Evolutionary conservation across 2,797 vertebrate species (phyloP).

Genomic region (Oreochromis mossambicus): DNA sequence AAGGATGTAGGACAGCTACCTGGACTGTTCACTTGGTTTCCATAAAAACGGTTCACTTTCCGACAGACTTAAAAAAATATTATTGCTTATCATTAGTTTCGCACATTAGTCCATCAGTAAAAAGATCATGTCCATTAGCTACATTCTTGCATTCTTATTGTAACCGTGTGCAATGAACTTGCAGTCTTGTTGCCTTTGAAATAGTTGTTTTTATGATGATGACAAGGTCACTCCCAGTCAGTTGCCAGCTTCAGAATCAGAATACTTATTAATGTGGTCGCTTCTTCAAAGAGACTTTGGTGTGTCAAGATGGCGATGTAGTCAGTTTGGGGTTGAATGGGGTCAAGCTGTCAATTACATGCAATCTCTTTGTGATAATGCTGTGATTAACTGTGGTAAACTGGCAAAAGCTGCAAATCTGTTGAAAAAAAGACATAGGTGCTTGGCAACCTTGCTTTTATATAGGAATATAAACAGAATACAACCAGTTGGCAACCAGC

Average conservation of each 20-base stretch:
- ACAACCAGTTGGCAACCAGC: neutral
- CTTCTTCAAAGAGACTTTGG: neutral
- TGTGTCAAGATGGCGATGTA: neutral
- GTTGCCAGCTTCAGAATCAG: neutral
- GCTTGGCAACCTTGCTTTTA: neutral
- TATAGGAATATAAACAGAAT: neutral
- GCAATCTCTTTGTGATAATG: neutral
- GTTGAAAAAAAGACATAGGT: neutral
- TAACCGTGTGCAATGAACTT: neutral
- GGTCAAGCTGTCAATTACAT: neutral
- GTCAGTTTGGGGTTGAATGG: neutral
- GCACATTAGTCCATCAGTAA: conserved; percentile 55
- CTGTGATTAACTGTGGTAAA: neutral
- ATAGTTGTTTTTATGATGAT: neutral
- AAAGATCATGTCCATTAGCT: neutral
- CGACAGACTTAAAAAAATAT: conserved; percentile 34
- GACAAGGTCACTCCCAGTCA: neutral
- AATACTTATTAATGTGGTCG: neutral
- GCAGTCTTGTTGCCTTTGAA: neutral
- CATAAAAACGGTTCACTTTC: conserved; percentile 30
- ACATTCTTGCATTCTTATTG: neutral
- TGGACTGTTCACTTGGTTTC: conserved; percentile 22
- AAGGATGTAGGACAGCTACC: neutral
- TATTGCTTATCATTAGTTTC: conserved; percentile 46
- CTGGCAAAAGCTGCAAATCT: neutral